A percentile compares a stretch with the other conserved stretches of the same genome.
Conservation (phyloP, 2,888 invertebrate genomes). For the Clivina fossor region DNA sequence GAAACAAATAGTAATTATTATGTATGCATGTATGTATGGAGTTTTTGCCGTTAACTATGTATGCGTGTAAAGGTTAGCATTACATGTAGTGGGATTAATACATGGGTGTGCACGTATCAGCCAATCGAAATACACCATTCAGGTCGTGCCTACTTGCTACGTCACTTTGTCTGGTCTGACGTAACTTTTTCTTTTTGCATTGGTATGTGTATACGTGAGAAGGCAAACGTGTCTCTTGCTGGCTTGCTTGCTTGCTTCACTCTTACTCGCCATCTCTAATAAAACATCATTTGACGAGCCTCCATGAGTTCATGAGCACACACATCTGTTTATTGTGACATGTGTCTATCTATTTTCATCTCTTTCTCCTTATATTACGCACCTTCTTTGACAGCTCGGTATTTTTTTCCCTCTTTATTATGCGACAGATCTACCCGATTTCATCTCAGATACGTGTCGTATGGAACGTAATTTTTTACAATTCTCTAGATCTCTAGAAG, state of each 20-base stretch:
- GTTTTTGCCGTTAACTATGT: neutral
- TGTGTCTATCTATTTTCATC: too few relatives aligned
- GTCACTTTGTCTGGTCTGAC: constrained; percentile 19
- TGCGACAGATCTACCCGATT: too few relatives aligned
- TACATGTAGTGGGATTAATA: constrained; percentile 10
- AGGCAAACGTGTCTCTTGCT: neutral
- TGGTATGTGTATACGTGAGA: constrained; percentile 4
- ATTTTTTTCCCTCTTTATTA: too few relatives aligned
- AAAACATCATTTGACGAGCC: too few relatives aligned
- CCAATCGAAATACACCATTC: constrained; percentile 3
- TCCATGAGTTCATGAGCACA: too few relatives aligned
- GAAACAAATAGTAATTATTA: constrained; percentile 12
- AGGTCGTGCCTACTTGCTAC: constrained; percentile 11
- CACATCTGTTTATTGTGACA: too few relatives aligned
- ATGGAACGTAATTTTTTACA: too few relatives aligned
- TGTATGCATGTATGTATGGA: constrained; percentile 6
- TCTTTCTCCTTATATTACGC: too few relatives aligned
- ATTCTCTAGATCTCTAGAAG: too few relatives aligned
- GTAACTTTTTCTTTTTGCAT: constrained; percentile 18
- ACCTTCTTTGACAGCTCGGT: too few relatives aligned
- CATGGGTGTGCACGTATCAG: constrained; percentile 14
- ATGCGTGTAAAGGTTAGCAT: constrained; percentile 5
- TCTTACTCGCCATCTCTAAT: neutral
- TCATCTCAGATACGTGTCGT: too few relatives aligned
- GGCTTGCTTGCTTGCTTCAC: neutral